phyloP scores from a whole-genome alignment of 2,888 invertebrate species.

The Alloscopus bannaensis region DNA sequence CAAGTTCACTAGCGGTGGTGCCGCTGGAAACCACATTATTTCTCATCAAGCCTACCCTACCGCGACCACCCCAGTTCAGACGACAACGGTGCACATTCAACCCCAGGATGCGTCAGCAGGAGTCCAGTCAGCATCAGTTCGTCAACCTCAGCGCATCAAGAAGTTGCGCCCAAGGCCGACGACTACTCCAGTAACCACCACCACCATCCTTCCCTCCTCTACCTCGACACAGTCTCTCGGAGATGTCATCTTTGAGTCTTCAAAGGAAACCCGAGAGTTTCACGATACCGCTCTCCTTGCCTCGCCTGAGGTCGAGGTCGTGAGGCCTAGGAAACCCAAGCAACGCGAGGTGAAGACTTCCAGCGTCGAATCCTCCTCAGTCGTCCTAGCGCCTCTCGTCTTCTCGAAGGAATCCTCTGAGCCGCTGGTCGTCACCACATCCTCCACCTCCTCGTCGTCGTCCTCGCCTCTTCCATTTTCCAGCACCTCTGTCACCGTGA shows the following conservation, averaged over 20 bases:
- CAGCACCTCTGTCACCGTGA: conserved; percentile 34
- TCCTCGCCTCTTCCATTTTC: conserved; percentile 7
- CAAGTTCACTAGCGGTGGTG: conserved; percentile 24
- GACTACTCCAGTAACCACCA: conserved; percentile 28
- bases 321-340: conserved; percentile 43
- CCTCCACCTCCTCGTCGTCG: conserved; percentile 32
- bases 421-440: not conserved
- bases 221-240: conserved; percentile 34
- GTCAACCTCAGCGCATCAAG: conserved; percentile 46
- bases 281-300: conserved; percentile 47
- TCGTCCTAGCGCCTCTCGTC: conserved; percentile 48
- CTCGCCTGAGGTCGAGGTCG: conserved; percentile 4
- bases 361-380: conserved; percentile 30
- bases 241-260: conserved; percentile 57
- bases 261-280: conserved; percentile 60
- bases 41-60: not conserved
- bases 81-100: not conserved
- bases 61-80: not conserved
- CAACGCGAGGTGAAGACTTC: conserved; percentile 19
- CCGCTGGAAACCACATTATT: not conserved
- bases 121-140: conserved; percentile 19
- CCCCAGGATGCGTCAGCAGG: not conserved
- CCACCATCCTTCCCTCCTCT: conserved; percentile 17
- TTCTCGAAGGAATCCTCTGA: conserved; percentile 38
- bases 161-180: conserved; percentile 43